Base-by-base conservation (phyloP, 2,888 invertebrate species). In the Danaus chrysippus region DNA sequence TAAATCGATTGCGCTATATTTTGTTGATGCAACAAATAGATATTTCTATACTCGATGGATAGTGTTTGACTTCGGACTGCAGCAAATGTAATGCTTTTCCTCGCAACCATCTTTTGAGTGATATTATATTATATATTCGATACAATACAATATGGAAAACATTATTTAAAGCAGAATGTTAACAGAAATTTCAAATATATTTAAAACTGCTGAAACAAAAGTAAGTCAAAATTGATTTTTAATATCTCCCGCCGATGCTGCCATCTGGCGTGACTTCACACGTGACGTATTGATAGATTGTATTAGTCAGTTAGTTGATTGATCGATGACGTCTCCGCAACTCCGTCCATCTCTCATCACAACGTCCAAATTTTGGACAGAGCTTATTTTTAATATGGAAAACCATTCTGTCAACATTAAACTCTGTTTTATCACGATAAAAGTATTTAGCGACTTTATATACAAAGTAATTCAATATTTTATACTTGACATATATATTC, bases 241-340 rank as follows among this genome's bases (percentile, higher is more conserved):
- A 88, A 89, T 89, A 83, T 81, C 76, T 77, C 72, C 74, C 79
- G 74, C 73, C 77, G 74, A 81, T 84, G 76, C 81, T 82, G 86
- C 87, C 90, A 89, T 88, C 87, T 90, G 88, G 84, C 78, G 81
- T 74, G 74, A 76, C 74, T 75, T 75, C 79, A 75, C 72, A 71
- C 72, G 68, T 84, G 87, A 87, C 87, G 84, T 75, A 81, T 86
- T 89, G 90, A 89, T 89, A 87, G 87, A 90, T 89, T 88, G 81
- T 83, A 84, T 81, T 81, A 83, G 82, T 82, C 82, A 76, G 76
- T 74, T 68, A 76, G 74, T 80, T 89, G 89, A 89, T 89, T 88
- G 88, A 90, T 89, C 79, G 82, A 75, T 85, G 87, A 86, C 83
- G 78, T 79, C 82, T 79, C 78, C 79, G 73, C 73, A 71, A 73